These are phyloP conservation scores for Stegodyphus dumicola DNA, from an alignment of 1,140 invertebrate species.

Conservation along the genomic window DNA sequence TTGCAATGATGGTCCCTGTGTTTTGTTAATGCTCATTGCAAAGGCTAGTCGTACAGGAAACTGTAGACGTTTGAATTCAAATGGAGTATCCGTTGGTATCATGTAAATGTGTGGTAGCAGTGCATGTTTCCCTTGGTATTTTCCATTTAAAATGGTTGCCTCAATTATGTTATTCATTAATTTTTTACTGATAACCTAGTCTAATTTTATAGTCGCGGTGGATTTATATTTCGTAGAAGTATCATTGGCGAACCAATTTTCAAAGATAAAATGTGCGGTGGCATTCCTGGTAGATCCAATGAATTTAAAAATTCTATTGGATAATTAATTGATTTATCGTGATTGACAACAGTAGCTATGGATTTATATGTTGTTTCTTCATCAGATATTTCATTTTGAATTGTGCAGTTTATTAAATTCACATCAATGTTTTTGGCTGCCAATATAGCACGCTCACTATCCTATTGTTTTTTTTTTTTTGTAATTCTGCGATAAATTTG, in stretches of 20 bases:
- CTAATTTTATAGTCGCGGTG: too few species aligned
- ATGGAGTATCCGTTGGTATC: slow-evolving; percentile 53
- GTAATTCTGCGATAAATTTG: too few species aligned
- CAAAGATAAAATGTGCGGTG: not conserved
- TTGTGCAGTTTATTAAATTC: not conserved
- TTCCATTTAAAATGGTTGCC: not conserved
- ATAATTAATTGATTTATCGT: slow-evolving; percentile 7
- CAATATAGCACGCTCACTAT: slow-evolving; percentile 8
- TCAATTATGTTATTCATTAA: slow-evolving; percentile 3
- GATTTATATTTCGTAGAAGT: too few species aligned
- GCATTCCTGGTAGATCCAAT: slow-evolving; percentile 4
- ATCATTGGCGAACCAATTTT: slow-evolving; percentile 8
- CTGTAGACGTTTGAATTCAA: slow-evolving; percentile 69
- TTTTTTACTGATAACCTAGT: too few species aligned
- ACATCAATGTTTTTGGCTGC: slow-evolving; percentile 27
- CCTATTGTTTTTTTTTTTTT: slow-evolving; percentile 13
- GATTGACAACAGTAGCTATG: slow-evolving; percentile 8
- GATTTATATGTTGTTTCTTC: slow-evolving; percentile 20
- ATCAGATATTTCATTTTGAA: not conserved
- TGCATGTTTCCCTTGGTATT: not conserved
- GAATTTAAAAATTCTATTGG: slow-evolving; percentile 30
- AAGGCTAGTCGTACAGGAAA: slow-evolving; percentile 71
- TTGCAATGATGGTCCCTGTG: not conserved
- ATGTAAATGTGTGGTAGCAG: slow-evolving; percentile 14
- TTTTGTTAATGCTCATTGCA: slow-evolving; percentile 66